phyloP scores from a whole-genome alignment of 2,113 vertebrate species.

The Muntiacus muntjak region DNA sequence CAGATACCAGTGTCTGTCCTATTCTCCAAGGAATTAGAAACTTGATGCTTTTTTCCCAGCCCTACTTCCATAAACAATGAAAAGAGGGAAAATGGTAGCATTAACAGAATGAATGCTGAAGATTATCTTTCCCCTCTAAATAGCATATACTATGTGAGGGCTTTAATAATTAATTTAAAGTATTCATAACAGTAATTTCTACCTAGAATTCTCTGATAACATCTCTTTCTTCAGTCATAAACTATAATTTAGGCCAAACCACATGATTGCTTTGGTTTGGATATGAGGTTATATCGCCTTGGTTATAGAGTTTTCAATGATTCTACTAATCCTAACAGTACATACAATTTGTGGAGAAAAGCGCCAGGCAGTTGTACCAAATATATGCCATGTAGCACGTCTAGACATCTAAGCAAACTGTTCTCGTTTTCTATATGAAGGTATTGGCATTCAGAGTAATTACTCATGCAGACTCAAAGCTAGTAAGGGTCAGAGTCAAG shows the following conservation, averaged over 20 bases:
- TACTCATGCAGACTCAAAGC: background rate
- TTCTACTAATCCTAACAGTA: background rate
- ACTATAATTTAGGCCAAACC: slow-evolving; percentile 19
- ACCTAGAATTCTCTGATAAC: background rate
- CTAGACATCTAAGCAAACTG: background rate
- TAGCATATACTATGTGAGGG: background rate
- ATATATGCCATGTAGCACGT: background rate
- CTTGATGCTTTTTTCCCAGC: background rate
- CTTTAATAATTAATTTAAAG: slow-evolving; percentile 19
- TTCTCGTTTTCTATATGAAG: background rate
- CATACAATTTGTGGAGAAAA: background rate
- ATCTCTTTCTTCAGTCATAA: slow-evolving; percentile 34
- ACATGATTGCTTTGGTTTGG: slow-evolving; percentile 9
- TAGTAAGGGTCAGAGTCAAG: background rate
- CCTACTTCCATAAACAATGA: background rate
- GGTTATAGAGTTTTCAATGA: slow-evolving; percentile 30
- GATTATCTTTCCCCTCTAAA: background rate
- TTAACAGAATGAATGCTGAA: background rate
- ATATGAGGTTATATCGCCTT: background rate
- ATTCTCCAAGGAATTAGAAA: background rate
- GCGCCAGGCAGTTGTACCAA: background rate
- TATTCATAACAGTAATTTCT: background rate
- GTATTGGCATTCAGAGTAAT: background rate
- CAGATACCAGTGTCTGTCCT: background rate
- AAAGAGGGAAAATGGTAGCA: background rate